Percentiles rank a stretch among this genome's conserved stretches.
These are phyloP conservation scores for Pocillopora grandis DNA, from an alignment of 92 coral and sea anemone species.

Conservation along the genomic window DNA sequence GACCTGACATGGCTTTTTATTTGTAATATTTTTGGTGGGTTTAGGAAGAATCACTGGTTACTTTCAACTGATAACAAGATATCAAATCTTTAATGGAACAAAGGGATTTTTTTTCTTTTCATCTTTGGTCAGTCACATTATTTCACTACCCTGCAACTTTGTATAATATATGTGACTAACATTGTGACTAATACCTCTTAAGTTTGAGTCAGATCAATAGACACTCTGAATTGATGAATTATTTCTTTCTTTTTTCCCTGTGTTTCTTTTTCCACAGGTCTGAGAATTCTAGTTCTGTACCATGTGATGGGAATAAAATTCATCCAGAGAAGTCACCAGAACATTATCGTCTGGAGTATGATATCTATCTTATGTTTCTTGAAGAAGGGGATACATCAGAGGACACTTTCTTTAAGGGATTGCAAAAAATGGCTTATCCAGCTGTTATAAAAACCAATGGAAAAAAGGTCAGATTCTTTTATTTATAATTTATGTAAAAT, in stretches of 20 bases:
- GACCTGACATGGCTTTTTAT: too few relatives aligned
- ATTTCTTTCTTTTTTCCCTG: not conserved
- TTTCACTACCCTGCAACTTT: too few relatives aligned
- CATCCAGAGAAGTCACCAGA: slow-evolving; percentile 53
- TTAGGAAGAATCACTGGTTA: too few relatives aligned
- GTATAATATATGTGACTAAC: too few relatives aligned
- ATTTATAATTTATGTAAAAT: not conserved
- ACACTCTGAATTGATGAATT: too few relatives aligned
- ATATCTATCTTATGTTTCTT: slow-evolving; percentile 82
- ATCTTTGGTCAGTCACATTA: too few relatives aligned
- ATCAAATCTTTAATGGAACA: too few relatives aligned
- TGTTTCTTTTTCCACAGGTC: slow-evolving; percentile 13
- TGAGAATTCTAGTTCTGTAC: slow-evolving; percentile 13
- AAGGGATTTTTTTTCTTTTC: too few relatives aligned
- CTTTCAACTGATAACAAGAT: too few relatives aligned
- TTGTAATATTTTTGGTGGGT: too few relatives aligned
- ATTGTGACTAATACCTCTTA: too few relatives aligned
- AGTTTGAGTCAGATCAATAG: too few relatives aligned
- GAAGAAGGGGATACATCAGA: slow-evolving; percentile 78
- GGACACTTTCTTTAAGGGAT: slow-evolving; percentile 66
- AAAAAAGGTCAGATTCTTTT: slow-evolving; percentile 55
- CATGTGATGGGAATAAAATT: slow-evolving; percentile 54
- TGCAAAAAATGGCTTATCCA: slow-evolving; percentile 89
- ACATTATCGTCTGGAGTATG: slow-evolving; percentile 81
- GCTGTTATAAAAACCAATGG: slow-evolving; percentile 78